Conservation (phyloP, 1,140 invertebrate species). For the Aphelinus certus region DNA sequence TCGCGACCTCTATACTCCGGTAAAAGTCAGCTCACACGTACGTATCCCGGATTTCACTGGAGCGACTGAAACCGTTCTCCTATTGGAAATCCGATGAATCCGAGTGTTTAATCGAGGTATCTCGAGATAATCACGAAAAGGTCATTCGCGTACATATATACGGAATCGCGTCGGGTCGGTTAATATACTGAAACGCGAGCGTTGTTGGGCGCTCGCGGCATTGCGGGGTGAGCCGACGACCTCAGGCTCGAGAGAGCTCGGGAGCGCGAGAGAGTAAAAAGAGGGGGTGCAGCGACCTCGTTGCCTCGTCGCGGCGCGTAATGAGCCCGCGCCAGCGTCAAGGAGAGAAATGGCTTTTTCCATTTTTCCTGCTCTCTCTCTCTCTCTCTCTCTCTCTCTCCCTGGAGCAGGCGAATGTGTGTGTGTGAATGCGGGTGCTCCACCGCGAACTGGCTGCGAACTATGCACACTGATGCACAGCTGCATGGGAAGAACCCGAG, state of each 20-base stretch:
- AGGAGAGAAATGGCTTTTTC: constrained; percentile 54
- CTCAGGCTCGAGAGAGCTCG: background rate
- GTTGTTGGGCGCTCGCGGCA: no score
- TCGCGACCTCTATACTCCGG: background rate
- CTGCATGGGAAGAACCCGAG: constrained; percentile 6
- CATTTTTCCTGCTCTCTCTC: constrained; percentile 50
- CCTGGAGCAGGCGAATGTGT: no score
- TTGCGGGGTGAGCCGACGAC: background rate
- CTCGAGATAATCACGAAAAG: no score
- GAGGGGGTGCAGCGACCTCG: constrained; percentile 47
- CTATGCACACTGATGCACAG: background rate
- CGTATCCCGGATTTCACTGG: no score
- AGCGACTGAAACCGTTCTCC: no score
- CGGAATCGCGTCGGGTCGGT: no score
- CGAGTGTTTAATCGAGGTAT: no score
- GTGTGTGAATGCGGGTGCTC: no score
- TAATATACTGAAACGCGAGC: no score
- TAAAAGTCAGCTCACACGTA: constrained; percentile 1
- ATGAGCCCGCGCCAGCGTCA: constrained; percentile 42
- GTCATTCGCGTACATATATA: no score
- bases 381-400: no score
- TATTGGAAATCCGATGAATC: no score
- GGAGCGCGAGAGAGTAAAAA: constrained; percentile 6
- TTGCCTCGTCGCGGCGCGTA: constrained; percentile 44
- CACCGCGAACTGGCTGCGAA: background rate